phyloP scores from a whole-genome alignment of 2,888 invertebrate species.

The Synergus japonicus region DNA sequence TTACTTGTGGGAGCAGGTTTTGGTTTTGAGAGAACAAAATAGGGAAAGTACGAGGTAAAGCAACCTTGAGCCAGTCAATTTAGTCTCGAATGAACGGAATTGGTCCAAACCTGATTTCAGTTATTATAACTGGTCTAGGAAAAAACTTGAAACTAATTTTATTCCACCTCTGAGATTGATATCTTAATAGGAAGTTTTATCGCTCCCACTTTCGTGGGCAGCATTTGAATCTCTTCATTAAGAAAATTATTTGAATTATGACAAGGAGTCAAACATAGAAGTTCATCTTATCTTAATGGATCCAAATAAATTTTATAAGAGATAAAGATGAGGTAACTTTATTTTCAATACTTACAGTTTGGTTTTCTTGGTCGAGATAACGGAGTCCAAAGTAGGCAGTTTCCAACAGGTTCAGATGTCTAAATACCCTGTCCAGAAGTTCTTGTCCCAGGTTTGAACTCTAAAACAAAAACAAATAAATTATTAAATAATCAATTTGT shows the following conservation, averaged over 20 bases:
- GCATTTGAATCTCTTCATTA: conserved; percentile 39
- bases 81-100: conserved; percentile 27
- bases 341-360: conserved; percentile 85
- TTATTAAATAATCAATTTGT: conserved; percentile 33
- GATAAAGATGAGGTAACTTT: not conserved
- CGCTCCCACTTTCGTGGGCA: conserved; percentile 37
- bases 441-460: conserved; percentile 94
- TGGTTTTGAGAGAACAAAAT: conserved; percentile 11
- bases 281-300: not conserved
- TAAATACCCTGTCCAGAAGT: conserved; percentile 93
- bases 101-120: conserved; percentile 39
- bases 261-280: not conserved
- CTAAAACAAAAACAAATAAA: conserved; percentile 80
- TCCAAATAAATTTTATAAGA: too few relatives aligned
- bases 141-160: conserved; percentile 39
- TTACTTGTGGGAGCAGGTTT: conserved; percentile 20
- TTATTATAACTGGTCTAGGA: conserved; percentile 35
- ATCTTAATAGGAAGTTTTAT: conserved; percentile 38
- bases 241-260: conserved; percentile 6
- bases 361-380: conserved; percentile 94
- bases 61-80: conserved; percentile 38
- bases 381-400: conserved; percentile 97
- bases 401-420: conserved; percentile 95
- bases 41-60: conserved; percentile 8
- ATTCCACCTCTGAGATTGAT: conserved; percentile 40